Conservation (phyloP, 2,797 vertebrate species). For the Chaenodraco wilsoni region DNA sequence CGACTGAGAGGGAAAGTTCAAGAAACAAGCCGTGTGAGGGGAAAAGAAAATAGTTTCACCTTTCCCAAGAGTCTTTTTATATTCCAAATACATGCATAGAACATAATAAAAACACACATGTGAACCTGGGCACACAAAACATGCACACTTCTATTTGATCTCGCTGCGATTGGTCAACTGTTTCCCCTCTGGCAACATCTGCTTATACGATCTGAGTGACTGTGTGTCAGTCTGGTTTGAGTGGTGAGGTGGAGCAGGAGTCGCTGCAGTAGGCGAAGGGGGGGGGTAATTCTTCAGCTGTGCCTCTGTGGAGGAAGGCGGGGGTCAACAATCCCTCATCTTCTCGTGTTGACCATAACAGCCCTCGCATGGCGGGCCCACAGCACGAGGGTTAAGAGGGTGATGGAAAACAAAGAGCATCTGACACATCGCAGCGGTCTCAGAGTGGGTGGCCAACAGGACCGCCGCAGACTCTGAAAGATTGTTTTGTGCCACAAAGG, state of each 20-base stretch:
- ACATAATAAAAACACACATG: constrained; percentile 51
- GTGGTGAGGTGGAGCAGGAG: constrained; percentile 40
- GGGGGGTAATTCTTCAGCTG: constrained; percentile 31
- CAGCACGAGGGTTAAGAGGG: constrained; percentile 50
- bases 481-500: constrained; percentile 40
- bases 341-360: constrained; percentile 55
- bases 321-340: constrained; percentile 54
- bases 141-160: constrained; percentile 53
- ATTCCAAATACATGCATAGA: constrained; percentile 32
- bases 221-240: constrained; percentile 43
- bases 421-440: constrained; percentile 58
- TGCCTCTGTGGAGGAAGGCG: constrained; percentile 24
- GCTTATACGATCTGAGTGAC: constrained; percentile 55
- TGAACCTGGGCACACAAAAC: constrained; percentile 33
- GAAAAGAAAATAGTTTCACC: constrained; percentile 22
- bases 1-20: constrained; percentile 3
- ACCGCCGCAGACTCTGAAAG: constrained; percentile 19
- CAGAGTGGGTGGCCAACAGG: constrained; percentile 70
- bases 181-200: constrained; percentile 59
- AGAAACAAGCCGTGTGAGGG: constrained; percentile 8
- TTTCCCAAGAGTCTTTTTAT: constrained; percentile 34
- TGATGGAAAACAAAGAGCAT: constrained; percentile 65
- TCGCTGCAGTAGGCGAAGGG: constrained; percentile 15
- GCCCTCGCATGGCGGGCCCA: constrained; percentile 25
- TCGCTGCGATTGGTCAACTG: constrained; percentile 25